Conservation (phyloP, 2,113 vertebrate species). For the Scortum barcoo region DNA sequence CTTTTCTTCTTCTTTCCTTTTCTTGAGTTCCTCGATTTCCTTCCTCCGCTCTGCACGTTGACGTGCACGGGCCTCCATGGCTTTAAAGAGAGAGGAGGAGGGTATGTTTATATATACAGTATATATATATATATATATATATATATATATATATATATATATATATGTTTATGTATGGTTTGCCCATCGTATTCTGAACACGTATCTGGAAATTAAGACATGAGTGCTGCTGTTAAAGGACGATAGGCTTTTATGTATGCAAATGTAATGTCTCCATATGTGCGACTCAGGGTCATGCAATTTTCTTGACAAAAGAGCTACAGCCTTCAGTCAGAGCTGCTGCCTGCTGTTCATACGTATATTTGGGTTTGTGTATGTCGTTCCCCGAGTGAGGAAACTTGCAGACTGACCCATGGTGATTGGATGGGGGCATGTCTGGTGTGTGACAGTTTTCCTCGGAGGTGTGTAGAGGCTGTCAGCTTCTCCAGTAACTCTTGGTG, state of each 20-base stretch:
- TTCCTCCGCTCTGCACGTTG: constrained; percentile 87
- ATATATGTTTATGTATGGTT: constrained; percentile 6
- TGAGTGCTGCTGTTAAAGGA: not conserved
- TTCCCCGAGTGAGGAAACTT: constrained; percentile 5
- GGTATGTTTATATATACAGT: no score
- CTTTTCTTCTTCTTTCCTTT: constrained; percentile 89
- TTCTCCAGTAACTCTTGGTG: constrained; percentile 39
- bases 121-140: constrained; percentile 11
- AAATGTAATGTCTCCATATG: not conserved
- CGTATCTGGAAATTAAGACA: not conserved
- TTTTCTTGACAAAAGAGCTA: constrained; percentile 22
- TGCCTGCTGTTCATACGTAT: not conserved
- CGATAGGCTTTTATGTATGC: not conserved
- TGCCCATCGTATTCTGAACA: constrained; percentile 34
- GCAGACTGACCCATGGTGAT: constrained; percentile 87
- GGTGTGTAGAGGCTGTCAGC: constrained; percentile 4
- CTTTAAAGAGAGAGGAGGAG: constrained; percentile 76
- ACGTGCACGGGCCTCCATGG: constrained; percentile 92
- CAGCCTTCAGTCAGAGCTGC: not conserved
- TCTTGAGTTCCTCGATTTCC: constrained; percentile 89
- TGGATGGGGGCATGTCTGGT: constrained; percentile 81
- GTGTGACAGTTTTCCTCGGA: constrained; percentile 49
- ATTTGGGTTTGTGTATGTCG: constrained; percentile 11
- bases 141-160: constrained; percentile 21
- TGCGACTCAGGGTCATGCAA: constrained; percentile 17